Evolutionary conservation across 2,797 vertebrate genomes (phyloP).

Genomic region (Sorex maritimensis): DNA sequence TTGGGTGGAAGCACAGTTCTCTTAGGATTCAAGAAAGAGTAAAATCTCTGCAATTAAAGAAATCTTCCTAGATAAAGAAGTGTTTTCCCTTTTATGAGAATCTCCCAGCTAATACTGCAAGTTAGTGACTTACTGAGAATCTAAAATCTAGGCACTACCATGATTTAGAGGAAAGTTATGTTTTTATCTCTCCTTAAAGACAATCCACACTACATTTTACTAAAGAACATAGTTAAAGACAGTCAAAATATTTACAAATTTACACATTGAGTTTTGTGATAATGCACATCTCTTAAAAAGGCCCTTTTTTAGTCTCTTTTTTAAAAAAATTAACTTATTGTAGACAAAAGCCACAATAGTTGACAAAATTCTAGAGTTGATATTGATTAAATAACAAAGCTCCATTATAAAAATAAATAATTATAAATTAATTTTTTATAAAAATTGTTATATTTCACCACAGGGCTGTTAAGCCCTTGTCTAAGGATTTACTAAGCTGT

Average conservation of each 20-base stretch:
- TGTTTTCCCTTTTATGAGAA: constrained; percentile 51
- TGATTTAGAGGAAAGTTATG: constrained; percentile 35
- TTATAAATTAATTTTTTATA: too few relatives aligned
- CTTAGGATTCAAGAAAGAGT: constrained; percentile 38
- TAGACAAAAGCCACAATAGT: too few relatives aligned
- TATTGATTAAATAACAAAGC: too few relatives aligned
- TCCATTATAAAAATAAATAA: too few relatives aligned
- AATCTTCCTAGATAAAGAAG: constrained; percentile 50
- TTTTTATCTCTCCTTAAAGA: constrained; percentile 33
- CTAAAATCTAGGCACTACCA: constrained; percentile 8
- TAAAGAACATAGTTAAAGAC: constrained; percentile 14
- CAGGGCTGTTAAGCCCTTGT: too few relatives aligned
- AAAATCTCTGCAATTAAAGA: constrained; percentile 60
- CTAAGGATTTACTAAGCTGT: too few relatives aligned
- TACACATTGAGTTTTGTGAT: constrained; percentile 45
- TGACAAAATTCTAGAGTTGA: too few relatives aligned
- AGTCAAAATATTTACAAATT: neutral
- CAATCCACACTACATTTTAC: constrained; percentile 28
- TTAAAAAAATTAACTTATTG: too few relatives aligned
- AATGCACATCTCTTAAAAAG: neutral
- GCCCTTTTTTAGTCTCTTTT: constrained; percentile 21
- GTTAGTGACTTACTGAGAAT: constrained; percentile 63
- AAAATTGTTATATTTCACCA: too few relatives aligned
- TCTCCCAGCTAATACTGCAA: constrained; percentile 38
- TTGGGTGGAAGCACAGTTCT: constrained; percentile 43